Percentiles rank a stretch among this genome's conserved stretches.
Conservation (phyloP, 2,797 vertebrate genomes). For the Tenualosa ilisha region DNA sequence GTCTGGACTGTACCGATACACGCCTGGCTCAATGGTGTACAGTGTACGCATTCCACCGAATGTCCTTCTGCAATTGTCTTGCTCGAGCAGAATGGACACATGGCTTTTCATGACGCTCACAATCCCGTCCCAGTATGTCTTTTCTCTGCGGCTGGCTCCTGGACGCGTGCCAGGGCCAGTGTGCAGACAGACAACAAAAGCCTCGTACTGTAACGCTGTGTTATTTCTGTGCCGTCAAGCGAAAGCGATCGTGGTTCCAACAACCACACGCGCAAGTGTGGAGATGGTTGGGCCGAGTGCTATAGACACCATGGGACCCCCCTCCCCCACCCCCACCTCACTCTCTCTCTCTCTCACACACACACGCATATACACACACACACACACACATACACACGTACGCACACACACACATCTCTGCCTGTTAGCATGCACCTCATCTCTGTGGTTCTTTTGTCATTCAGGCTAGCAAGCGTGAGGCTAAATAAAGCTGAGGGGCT, state of each 20-base stretch:
- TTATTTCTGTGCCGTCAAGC: constrained; percentile 15
- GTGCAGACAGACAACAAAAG: constrained; percentile 6
- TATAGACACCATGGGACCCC: not conserved
- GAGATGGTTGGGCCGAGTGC: not conserved
- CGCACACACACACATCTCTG: constrained; percentile 3
- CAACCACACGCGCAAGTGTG: not conserved
- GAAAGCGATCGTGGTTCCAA: not conserved
- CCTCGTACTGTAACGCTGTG: not conserved
- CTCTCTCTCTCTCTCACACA: too few species aligned
- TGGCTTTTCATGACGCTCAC: constrained; percentile 10
- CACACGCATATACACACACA: not conserved
- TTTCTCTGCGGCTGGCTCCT: not conserved
- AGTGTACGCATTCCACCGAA: constrained; percentile 10
- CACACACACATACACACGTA: not conserved
- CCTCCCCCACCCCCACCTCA: too few species aligned
- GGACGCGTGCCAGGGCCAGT: not conserved
- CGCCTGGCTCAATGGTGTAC: not conserved
- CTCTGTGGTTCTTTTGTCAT: constrained; percentile 34
- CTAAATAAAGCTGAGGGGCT: constrained; percentile 33
- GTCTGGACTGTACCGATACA: not conserved
- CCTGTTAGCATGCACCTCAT: constrained; percentile 34
- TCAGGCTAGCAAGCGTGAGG: constrained; percentile 24
- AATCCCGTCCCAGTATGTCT: not conserved
- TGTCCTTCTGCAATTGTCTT: constrained; percentile 23
- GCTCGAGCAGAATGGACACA: constrained; percentile 3